Base-by-base conservation (phyloP, 2,888 invertebrate genomes). In the Cosmorhoe ocellata region DNA sequence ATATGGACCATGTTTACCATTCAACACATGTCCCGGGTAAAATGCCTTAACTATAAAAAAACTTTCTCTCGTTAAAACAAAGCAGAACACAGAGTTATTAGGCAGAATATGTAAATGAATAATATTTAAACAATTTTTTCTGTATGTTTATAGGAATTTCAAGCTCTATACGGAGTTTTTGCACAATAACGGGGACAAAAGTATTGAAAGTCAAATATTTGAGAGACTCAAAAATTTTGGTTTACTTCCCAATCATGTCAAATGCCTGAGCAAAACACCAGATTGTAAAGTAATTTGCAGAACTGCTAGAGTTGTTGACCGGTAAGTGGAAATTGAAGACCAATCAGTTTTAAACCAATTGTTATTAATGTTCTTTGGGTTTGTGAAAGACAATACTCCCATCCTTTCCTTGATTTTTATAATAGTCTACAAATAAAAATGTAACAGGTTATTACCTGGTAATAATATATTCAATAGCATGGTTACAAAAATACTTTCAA, bases 281-380 rank as follows among this genome's bases (percentile, higher is more conserved):
- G 73, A 74, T 7, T 88, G 89, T 51, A 73, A 71, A 46, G 67
- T 86, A 28, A 57, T 74, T 5, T 76, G 76, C 49, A 84, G 70
- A 72, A 48, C 69, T 28, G 87, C 84, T 5, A 73, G 88, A 66
- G 89, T 89, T 9, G 71, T 85, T 54, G 88, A 89, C 58, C 81
- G 81, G 89, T 86, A 63, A 61, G 57, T 44, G 51, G 10, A 12
- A 46, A 43, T 30, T 1, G 6, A 7, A 3, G 6, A 7, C 18
- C 5, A 18, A 2, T 3, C 18, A 18, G 2, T 38, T 22, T 46
- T 26, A 11, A 9, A 8, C n/a, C n/a, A n/a, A n/a, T n/a, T n/a
- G n/a, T n/a, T n/a, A 7, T n/a, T 28, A 28, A n/a, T 33, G 7
- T 33, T n/a, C n/a, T n/a, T n/a, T n/a, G n/a, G n/a, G n/a, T n/a